These are phyloP conservation scores for Drosophila persimilis DNA, from an alignment of 1,140 invertebrate species.

Conservation along the genomic window DNA sequence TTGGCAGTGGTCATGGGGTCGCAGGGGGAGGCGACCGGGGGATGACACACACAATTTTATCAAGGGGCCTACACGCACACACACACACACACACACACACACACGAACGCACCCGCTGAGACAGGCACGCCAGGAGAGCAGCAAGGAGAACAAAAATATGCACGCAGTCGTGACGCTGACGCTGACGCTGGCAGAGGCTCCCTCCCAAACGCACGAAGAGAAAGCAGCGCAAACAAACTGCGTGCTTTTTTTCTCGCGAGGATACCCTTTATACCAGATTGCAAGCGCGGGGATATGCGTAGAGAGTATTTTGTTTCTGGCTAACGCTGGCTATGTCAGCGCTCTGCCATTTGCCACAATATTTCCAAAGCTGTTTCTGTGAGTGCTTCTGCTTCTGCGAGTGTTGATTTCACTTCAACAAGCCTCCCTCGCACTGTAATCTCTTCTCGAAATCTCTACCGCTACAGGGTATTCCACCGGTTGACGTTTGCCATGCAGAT, in stretches of 20 bases:
- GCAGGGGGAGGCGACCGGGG: constrained; percentile 36
- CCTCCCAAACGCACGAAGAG: constrained; percentile 57
- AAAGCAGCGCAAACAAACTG: constrained; percentile 54
- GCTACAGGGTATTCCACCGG: constrained; percentile 6
- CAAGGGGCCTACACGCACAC: constrained; percentile 57
- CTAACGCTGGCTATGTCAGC: too few species aligned
- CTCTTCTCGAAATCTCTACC: too few species aligned
- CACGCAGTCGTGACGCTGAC: constrained; percentile 36
- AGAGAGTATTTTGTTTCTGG: neutral
- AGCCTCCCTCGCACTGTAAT: too few species aligned
- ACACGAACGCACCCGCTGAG: constrained; percentile 2
- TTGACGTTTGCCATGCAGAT: neutral
- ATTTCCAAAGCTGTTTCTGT: too few species aligned
- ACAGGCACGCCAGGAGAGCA: constrained; percentile 67
- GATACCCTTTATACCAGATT: constrained; percentile 23
- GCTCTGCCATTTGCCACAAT: too few species aligned
- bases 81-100: constrained; percentile 15
- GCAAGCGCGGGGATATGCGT: constrained; percentile 12
- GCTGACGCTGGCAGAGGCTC: constrained; percentile 21
- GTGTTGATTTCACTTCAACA: too few species aligned
- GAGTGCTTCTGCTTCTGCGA: too few species aligned
- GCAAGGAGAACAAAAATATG: constrained; percentile 66
- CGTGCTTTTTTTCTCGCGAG: constrained; percentile 52
- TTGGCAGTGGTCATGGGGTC: constrained; percentile 18
- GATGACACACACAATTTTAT: constrained; percentile 61